These are phyloP conservation scores for Speoplatyrhinus poulsoni DNA, from an alignment of 2,113 vertebrate species.

Conservation along the genomic window DNA sequence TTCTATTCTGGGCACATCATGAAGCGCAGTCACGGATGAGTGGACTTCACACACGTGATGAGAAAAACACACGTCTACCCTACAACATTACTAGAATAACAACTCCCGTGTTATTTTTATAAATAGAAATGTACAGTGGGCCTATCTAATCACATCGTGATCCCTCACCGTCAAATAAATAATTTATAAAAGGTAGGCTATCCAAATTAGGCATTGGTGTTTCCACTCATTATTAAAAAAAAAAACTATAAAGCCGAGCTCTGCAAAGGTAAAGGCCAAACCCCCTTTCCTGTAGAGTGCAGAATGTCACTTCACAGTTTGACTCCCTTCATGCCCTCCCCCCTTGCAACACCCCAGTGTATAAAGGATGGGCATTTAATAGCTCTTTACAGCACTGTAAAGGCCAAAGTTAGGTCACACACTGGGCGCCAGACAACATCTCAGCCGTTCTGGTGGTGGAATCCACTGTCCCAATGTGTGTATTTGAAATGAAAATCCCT, in stretches of 20 bases:
- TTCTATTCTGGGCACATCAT: neutral
- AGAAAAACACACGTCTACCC: no score
- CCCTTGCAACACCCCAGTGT: neutral
- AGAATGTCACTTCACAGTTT: constrained; percentile 43
- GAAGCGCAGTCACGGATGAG: no score
- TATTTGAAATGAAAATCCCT: neutral
- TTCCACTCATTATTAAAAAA: constrained; percentile 19
- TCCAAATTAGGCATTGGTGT: constrained; percentile 25
- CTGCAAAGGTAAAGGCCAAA: constrained; percentile 14
- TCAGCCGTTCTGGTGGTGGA: neutral
- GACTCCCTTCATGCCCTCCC: constrained; percentile 33
- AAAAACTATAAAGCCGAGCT: constrained; percentile 24
- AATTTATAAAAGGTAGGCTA: constrained; percentile 26
- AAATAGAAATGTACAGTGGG: no score
- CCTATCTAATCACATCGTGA: neutral
- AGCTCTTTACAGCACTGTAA: constrained; percentile 14
- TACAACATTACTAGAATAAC: no score
- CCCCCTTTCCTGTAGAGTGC: neutral
- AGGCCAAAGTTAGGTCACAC: constrained; percentile 64
- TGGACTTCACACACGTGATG: no score
- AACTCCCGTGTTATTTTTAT: no score
- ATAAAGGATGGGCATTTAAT: constrained; percentile 42
- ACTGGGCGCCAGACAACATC: constrained; percentile 10
- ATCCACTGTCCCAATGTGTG: neutral
- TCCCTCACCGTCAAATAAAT: constrained; percentile 44